phyloP scores from a whole-genome alignment of 1,140 invertebrate genomes.

The Calliopsis andreniformis region DNA sequence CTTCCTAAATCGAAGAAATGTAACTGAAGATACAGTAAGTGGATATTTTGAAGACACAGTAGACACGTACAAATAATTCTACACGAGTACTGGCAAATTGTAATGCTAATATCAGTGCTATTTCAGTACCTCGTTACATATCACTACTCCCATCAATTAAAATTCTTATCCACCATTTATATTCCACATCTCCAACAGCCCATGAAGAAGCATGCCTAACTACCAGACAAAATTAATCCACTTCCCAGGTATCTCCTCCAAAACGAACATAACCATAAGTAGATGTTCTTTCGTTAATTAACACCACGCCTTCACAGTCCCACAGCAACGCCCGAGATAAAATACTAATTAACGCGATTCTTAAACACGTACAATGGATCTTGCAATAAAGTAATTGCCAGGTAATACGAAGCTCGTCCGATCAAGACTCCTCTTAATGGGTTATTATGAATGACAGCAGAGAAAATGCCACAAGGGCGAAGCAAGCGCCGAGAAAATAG shows the following conservation, averaged over 20 bases:
- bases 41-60: too few species aligned
- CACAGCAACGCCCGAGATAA: neutral
- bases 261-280: neutral
- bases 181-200: too few species aligned
- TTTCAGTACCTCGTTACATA: too few species aligned
- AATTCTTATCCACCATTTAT: too few species aligned
- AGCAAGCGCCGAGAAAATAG: neutral
- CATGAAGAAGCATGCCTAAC: too few species aligned
- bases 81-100: neutral
- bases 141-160: too few species aligned
- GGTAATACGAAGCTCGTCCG: neutral
- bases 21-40: too few species aligned
- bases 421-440: slow-evolving; percentile 37
- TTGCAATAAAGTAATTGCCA: slow-evolving; percentile 49
- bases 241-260: neutral
- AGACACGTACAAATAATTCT: neutral
- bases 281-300: neutral
- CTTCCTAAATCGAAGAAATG: too few species aligned
- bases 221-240: neutral
- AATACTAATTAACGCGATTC: slow-evolving; percentile 46
- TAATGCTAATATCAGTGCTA: too few species aligned
- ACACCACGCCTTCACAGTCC: neutral
- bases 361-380: slow-evolving; percentile 41
- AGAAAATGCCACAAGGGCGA: neutral
- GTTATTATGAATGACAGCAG: slow-evolving; percentile 28